Base-by-base conservation (phyloP, 2,888 invertebrate genomes). In the Diaprepes abbreviatus region DNA sequence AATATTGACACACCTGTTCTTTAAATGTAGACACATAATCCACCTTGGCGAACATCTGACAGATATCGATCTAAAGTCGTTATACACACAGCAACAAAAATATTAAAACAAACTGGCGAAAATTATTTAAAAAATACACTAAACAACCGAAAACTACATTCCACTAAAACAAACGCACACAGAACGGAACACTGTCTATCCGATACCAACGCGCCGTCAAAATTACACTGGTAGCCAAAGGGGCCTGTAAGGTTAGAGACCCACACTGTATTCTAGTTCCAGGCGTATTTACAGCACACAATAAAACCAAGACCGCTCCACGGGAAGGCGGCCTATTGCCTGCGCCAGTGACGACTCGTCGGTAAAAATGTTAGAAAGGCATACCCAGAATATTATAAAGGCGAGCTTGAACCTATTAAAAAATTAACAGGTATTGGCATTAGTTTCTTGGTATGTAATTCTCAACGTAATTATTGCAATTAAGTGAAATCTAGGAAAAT, bases 251-350 rank as follows among this genome's bases (percentile, higher is more conserved):
- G 79, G 78, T 79, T 77, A 76, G 77, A 76, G 78, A 78, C 79
- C 80, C 77, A 78, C 77, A 76, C 76, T 71, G 77, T 76, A 77
- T 78, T 78, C 77, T 76, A 79, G 79, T 77, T 77, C 75, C 77
- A 79, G 78, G 74, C 78, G 77, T 77, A 79, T 80, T 80, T 79
- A 80, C 78, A 78, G 75, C 77, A 75, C 72, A 79, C 78, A 81
- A 79, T 78, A 79, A 79, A 64, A 63, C 58, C 36, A 52, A 69
- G 58, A 64, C 50, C 55, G 69, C 69, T 63, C 57, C 24, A 68
- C 40, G 57, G 58, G 63, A 62, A 40, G 52, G 58, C 69, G 58
- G 64, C 69, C 69, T 64, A 64, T 57, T 64, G 64, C 57, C 64
- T 48, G 63, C 33, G 14, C 40, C 63, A 63, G 63, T 40, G 59